Evolutionary conservation across 2,888 invertebrate species (phyloP).

Genomic region (Stenchaetothrips biformis): DNA sequence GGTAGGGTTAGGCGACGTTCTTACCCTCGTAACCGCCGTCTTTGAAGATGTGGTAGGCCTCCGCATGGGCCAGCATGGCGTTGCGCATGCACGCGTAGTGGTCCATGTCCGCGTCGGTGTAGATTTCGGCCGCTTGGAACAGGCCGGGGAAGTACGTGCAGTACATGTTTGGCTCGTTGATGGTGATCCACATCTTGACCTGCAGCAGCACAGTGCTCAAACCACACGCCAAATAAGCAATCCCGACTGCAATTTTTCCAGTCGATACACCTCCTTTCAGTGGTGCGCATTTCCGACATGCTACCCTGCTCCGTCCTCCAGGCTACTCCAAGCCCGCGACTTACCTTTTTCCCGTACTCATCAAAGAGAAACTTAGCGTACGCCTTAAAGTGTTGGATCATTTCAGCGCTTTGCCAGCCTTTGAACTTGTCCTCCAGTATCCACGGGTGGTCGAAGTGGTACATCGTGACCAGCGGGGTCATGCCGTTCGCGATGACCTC

Average conservation of each 20-base stretch:
- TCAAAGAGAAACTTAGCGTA: neutral
- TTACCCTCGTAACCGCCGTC: neutral
- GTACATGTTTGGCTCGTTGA: constrained; percentile 15
- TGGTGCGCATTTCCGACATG: too few species aligned
- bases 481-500: neutral
- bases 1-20: neutral
- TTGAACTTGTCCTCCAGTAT: neutral
- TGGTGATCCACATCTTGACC: neutral
- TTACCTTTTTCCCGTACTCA: neutral
- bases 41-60: neutral
- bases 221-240: too few species aligned
- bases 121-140: neutral
- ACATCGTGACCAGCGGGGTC: neutral
- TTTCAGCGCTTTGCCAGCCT: neutral
- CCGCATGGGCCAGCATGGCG: neutral
- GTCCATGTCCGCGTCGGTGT: neutral
- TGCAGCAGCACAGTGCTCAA: neutral
- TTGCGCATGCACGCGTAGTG: neutral
- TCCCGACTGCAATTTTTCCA: too few species aligned
- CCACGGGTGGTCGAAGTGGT: constrained; percentile 7
- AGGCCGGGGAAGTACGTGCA: neutral
- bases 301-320: too few species aligned
- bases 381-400: neutral
- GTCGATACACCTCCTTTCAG: too few species aligned
- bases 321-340: too few species aligned